Evolutionary conservation across 1,140 invertebrate species (phyloP).

Genomic region (Papilio xuthus): DNA sequence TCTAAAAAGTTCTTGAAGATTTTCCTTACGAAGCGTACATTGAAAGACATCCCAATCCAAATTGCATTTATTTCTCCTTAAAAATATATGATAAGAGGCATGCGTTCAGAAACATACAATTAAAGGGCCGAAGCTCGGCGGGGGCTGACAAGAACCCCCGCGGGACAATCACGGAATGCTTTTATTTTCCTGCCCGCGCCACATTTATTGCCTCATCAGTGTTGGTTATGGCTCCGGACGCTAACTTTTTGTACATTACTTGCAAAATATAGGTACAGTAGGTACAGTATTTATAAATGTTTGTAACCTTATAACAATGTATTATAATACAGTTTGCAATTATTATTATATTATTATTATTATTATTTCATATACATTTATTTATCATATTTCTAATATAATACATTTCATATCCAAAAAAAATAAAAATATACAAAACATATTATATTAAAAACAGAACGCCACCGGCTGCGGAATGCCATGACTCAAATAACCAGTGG

Average conservation of each 20-base stretch:
- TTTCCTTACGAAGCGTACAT: not conserved
- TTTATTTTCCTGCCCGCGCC: conserved; percentile 54
- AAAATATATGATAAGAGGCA: conserved; percentile 8
- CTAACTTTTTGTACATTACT: conserved; percentile 38
- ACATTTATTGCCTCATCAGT: conserved; percentile 56
- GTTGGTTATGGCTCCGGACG: conserved; percentile 43
- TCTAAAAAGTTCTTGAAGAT: not conserved
- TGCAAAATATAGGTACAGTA: not conserved
- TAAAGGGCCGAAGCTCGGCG: conserved; percentile 46
- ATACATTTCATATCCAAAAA: too few species aligned
- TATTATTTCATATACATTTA: too few species aligned
- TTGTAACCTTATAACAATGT: too few species aligned
- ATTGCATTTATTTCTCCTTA: not conserved
- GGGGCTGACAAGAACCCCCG: conserved; percentile 43
- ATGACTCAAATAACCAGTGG: too few species aligned
- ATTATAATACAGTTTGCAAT: too few species aligned
- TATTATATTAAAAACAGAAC: too few species aligned
- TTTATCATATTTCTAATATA: too few species aligned
- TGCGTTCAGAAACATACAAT: conserved; percentile 41
- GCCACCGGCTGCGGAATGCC: too few species aligned
- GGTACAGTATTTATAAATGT: too few species aligned
- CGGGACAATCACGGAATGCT: conserved; percentile 60
- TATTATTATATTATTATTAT: too few species aligned
- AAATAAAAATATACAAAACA: too few species aligned
- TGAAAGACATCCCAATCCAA: not conserved